Base-by-base conservation (phyloP, 2,888 invertebrate genomes). In the Bugula neritina region DNA sequence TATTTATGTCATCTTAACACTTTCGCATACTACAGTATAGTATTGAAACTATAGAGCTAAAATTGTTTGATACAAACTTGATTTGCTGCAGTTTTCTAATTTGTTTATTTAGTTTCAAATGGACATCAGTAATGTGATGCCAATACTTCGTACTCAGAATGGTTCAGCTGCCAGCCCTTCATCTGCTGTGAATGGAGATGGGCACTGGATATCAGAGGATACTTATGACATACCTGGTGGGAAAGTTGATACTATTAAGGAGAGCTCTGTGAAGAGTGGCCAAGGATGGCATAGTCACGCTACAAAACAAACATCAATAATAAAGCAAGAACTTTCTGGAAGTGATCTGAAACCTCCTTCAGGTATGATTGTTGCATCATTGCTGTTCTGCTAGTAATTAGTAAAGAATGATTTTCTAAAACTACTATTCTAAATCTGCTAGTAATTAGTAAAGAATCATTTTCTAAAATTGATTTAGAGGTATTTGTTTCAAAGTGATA, bases 141-240 rank as follows among this genome's bases (percentile, higher is more conserved):
- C 63, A 3, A 31, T 63, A 27, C 27, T 63, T 13, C 21, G 27
- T 21, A 27, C 63, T 13, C 63, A 63, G 31, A 25, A 21, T 31
- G 5, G 57, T n/a, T 57, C 57, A 5, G 52, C 10, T 52, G 57
- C 13, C 13, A 27, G 27, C 17, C 3, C 17, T 63, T 21, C 63
- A 29, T 17, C 17, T 43, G 17, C 5, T 17, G 31, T 31, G 10
- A 21, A n/a, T 5, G 57, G n/a, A 25, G 63, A 63, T 17, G 63
- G 63, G 13, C 63, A 63, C 31, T 63, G 63, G 63, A 31, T 31
- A 13, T 29, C 29, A 2, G 63, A 63, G 31, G 27, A 63, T 31
- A 31, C 63, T 25, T 63, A 63, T n/a, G 63, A 63, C n/a, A 63
- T 63, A 63, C 63, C 63, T 3, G 63, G 63, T 31, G 63, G 63